Evolutionary conservation across 2,113 vertebrate genomes (phyloP).

Genomic region (Mesoclemmys tuberculata): DNA sequence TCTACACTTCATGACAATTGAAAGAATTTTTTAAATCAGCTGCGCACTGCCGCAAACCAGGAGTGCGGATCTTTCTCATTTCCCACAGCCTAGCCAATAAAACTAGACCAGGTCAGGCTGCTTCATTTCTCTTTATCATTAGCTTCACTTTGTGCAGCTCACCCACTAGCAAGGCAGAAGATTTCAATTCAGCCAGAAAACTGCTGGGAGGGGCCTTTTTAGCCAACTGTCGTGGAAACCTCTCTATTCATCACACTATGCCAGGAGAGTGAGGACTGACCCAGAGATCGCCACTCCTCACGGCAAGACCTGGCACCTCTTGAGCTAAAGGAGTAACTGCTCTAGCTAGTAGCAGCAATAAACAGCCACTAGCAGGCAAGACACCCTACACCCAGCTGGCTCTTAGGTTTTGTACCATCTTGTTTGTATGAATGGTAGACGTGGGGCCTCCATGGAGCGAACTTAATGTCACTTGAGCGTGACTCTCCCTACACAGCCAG

Average conservation of each 20-base stretch:
- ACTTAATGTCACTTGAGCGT: neutral
- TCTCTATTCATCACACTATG: neutral
- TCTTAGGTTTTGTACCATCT: neutral
- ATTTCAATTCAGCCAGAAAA: neutral
- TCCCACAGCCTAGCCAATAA: neutral
- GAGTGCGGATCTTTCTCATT: neutral
- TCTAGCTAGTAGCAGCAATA: neutral
- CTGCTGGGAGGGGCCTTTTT: neutral
- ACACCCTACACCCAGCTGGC: neutral
- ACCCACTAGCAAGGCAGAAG: neutral
- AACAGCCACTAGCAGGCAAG: no score
- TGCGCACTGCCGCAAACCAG: neutral
- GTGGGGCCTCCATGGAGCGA: neutral
- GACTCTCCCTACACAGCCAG: neutral
- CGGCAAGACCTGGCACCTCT: neutral
- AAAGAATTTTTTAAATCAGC: neutral
- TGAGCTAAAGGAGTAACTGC: neutral
- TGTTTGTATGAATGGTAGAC: neutral
- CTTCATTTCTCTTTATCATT: neutral
- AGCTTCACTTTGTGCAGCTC: neutral
- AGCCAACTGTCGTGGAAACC: neutral
- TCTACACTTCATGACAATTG: neutral
- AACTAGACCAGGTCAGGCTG: neutral
- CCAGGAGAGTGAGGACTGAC: neutral
- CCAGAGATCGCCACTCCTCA: neutral